Evolutionary conservation across 2,888 invertebrate genomes (phyloP).

Genomic region (Rhagonycha lutea): DNA sequence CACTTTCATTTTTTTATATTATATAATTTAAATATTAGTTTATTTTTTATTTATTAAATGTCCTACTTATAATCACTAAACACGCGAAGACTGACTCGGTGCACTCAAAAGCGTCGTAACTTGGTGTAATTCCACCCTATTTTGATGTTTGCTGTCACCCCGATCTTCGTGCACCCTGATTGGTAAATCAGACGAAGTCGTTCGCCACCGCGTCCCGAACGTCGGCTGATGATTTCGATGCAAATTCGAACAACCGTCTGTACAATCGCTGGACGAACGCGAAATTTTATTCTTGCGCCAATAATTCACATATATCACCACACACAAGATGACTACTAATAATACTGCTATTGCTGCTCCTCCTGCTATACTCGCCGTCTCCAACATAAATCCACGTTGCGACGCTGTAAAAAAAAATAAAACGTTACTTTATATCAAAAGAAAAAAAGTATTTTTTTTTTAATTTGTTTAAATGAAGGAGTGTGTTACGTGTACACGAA

Average conservation of each 20-base stretch:
- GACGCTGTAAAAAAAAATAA: slow-evolving; percentile 61
- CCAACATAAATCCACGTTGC: slow-evolving; percentile 81
- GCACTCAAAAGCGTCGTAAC: slow-evolving; percentile 43
- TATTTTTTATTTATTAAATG: slow-evolving; percentile 5
- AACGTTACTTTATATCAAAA: not conserved
- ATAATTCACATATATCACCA: slow-evolving; percentile 68
- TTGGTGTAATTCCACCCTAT: slow-evolving; percentile 45
- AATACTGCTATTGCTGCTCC: slow-evolving; percentile 77
- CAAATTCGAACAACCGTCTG: slow-evolving; percentile 44
- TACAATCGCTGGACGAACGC: slow-evolving; percentile 47
- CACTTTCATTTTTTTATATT: not conserved
- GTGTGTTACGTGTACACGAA: no score
- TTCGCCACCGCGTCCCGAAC: slow-evolving; percentile 51
- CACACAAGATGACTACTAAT: slow-evolving; percentile 70
- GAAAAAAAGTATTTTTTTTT: not conserved
- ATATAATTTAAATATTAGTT: slow-evolving; percentile 39
- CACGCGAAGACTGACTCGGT: slow-evolving; percentile 28
- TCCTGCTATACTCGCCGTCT: slow-evolving; percentile 86
- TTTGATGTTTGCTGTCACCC: slow-evolving; percentile 34
- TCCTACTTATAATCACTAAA: slow-evolving; percentile 25
- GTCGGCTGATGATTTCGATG: slow-evolving; percentile 41
- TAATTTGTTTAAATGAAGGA: no score
- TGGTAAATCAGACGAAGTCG: slow-evolving; percentile 37
- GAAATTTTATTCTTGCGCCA: slow-evolving; percentile 60
- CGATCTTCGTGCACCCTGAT: slow-evolving; percentile 36